These are phyloP conservation scores for Rhabditoides inermis DNA, from an alignment of 2,888 invertebrate genomes.

Conservation along the genomic window DNA sequence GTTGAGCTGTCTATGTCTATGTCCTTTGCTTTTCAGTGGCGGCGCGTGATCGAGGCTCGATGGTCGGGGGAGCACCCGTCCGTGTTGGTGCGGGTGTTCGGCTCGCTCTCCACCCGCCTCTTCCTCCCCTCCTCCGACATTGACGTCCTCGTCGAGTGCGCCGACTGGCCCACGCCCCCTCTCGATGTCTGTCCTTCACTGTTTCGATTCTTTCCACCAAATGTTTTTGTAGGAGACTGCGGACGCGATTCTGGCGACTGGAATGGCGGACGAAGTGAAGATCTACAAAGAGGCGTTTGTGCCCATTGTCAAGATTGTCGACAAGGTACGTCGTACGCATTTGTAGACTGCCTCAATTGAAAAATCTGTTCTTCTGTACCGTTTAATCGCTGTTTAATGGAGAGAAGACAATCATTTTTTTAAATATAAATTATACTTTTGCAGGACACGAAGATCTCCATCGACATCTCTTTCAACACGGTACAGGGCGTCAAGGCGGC, in stretches of 20 bases:
- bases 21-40: slow-evolving; percentile 15
- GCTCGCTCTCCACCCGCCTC: slow-evolving; percentile 90
- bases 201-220: neutral
- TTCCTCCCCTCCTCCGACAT: slow-evolving; percentile 87
- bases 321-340: slow-evolving; percentile 5
- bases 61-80: slow-evolving; percentile 21
- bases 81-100: slow-evolving; percentile 78
- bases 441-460: slow-evolving; percentile 74
- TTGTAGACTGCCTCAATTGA: neutral
- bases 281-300: slow-evolving; percentile 95
- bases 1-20: no score
- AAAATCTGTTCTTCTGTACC: neutral
- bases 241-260: slow-evolving; percentile 7
- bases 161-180: slow-evolving; percentile 10
- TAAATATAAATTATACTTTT: neutral
- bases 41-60: slow-evolving; percentile 9
- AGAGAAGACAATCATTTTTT: neutral
- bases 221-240: slow-evolving; percentile 16
- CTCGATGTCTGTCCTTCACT: neutral
- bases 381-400: neutral
- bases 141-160: slow-evolving; percentile 63
- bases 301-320: slow-evolving; percentile 82
- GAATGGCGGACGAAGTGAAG: slow-evolving; percentile 61
- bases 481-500: slow-evolving; percentile 92
- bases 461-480: slow-evolving; percentile 98